Percentiles rank a stretch among this genome's conserved stretches.
Conservation (phyloP, 2,797 vertebrate genomes). For the Silurus lanzhouensis region DNA sequence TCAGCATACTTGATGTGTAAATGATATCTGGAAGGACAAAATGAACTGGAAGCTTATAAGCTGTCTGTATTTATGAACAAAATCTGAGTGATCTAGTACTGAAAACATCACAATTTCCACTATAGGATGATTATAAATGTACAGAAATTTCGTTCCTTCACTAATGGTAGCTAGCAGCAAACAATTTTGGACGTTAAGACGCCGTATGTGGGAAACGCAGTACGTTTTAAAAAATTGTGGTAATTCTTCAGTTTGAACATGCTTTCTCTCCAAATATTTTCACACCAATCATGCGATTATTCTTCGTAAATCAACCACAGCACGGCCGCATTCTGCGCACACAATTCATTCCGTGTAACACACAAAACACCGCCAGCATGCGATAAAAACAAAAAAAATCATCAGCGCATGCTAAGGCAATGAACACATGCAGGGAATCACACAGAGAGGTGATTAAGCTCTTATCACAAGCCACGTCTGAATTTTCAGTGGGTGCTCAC, state of each 20-base stretch:
- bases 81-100: neutral
- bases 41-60: neutral
- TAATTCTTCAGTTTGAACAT: neutral
- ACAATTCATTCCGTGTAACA: neutral
- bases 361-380: neutral
- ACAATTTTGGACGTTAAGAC: no score
- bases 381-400: neutral
- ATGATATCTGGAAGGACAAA: neutral
- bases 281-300: neutral
- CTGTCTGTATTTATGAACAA: no score
- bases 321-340: neutral
- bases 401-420: constrained; percentile 13
- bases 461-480: neutral
- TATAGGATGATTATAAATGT: neutral
- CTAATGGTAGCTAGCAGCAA: no score
- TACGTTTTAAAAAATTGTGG: neutral
- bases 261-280: neutral
- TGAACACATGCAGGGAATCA: constrained; percentile 6
- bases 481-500: neutral
- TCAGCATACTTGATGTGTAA: no score
- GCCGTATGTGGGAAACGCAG: neutral
- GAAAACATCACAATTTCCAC: neutral
- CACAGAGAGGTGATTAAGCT: constrained; percentile 18
- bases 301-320: neutral
- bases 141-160: neutral